Evolutionary conservation across 2,797 vertebrate genomes (phyloP), one percentile per base, ranked within the genome.

Genomic region (Chelon auratus): DNA sequence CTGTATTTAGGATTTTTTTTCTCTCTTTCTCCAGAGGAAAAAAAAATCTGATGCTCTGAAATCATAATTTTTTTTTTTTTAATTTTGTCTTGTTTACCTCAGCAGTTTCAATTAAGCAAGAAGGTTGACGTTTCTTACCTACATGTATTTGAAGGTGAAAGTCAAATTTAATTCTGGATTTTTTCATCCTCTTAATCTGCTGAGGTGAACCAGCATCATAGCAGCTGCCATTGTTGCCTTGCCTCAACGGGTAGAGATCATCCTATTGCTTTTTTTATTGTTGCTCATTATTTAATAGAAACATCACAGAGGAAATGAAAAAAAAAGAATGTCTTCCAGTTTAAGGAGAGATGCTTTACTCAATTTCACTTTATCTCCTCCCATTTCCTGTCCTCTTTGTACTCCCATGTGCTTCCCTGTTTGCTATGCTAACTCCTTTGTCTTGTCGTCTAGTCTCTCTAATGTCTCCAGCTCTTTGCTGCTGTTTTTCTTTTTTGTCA

Each of bases 341-440:
- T 61, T 68, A 69, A 79, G 59, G 37, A 83, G 73, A 69, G 57
- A 52, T 50, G 24, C 60, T 15, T 20, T 30, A 20, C 72, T 77
- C 63, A 67, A 8, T 52, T 56, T 72, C 51, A 55, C 65, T 53
- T 55, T 20, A 42, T 75, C 72, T 56, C 80, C 58, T 83, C 68
- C 77, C 66, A 85, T 81, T 76, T 68, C 78, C 77, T 84, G 68
- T 84, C 51, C 73, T 81, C 72, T 77, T 57, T 67, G 60, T 86
- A 59, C 73, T 85, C 84, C 84, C 81, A 72, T 85, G 69, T 83
- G 71, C 81, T 68, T 84, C 76, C 84, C 48, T 86, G 88, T 91
- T 84, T 85, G 80, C 82, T 83, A 24, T 78, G 81, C 85, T 75
- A 78, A 71, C 75, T 88, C 71, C 67, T 84, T 68, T 83, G 83